phyloP scores from a whole-genome alignment of 2,888 invertebrate species.

The Andrena marginata region DNA sequence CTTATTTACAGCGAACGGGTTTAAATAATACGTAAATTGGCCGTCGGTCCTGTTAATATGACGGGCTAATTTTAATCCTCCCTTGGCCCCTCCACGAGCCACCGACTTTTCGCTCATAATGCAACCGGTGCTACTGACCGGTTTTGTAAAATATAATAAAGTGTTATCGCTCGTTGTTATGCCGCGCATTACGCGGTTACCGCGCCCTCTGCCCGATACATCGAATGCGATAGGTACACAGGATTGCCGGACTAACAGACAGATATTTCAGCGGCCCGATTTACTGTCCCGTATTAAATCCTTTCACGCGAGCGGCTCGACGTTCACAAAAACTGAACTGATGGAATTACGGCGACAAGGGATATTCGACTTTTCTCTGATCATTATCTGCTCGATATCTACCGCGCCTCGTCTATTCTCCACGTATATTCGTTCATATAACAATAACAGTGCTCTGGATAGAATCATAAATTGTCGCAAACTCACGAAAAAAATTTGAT shows the following conservation, averaged over 20 bases:
- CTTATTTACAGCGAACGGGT: constrained; percentile 45
- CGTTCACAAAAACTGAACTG: constrained; percentile 15
- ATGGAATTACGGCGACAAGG: constrained; percentile 24
- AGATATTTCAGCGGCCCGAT: constrained; percentile 63
- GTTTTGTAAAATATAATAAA: constrained; percentile 69
- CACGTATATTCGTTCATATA: too few species aligned
- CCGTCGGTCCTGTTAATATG: constrained; percentile 56
- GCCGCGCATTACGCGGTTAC: constrained; percentile 59
- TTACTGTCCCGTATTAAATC: constrained; percentile 54
- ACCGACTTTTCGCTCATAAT: constrained; percentile 55
- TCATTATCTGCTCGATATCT: background rate
- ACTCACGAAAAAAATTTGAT: too few species aligned
- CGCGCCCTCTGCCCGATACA: constrained; percentile 39
- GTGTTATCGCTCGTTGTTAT: constrained; percentile 68
- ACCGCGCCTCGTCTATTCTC: too few species aligned
- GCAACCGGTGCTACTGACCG: constrained; percentile 57
- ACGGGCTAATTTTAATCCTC: constrained; percentile 62
- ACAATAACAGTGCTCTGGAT: too few species aligned
- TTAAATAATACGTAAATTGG: constrained; percentile 57
- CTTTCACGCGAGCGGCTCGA: constrained; percentile 4
- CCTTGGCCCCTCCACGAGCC: background rate
- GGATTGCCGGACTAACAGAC: constrained; percentile 45
- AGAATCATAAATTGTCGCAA: too few species aligned
- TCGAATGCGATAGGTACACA: constrained; percentile 43
- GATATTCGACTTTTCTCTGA: background rate